A percentile compares a stretch with the other conserved stretches of the same genome.
Evolutionary conservation across 1,140 invertebrate genomes (phyloP).

Genomic region (Heliconius himera): DNA sequence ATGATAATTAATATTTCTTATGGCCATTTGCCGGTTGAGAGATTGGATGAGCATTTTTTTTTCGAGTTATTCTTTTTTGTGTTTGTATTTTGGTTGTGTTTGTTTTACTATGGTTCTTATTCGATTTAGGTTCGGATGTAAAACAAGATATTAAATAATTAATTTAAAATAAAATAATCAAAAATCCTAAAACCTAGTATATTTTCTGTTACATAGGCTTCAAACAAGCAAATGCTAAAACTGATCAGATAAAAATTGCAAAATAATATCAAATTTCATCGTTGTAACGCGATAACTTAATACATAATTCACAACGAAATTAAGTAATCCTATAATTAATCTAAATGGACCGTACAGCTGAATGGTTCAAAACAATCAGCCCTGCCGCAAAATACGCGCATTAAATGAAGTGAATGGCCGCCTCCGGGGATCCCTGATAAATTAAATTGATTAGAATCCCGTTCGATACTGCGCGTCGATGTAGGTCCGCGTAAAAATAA

Average conservation of each 20-base stretch:
- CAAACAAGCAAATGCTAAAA: background rate
- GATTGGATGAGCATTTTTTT: slow-evolving; percentile 6
- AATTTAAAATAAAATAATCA: too few species aligned
- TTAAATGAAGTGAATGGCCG: slow-evolving; percentile 81
- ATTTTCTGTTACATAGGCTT: background rate
- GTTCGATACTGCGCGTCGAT: slow-evolving; percentile 73
- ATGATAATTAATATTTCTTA: slow-evolving; percentile 76
- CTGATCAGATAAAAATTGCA: background rate
- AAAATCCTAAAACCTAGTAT: background rate
- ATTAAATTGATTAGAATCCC: slow-evolving; percentile 82
- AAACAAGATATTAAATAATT: too few species aligned
- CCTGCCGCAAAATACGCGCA: slow-evolving; percentile 80
- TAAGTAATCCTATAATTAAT: slow-evolving; percentile 82
- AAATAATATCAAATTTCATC: slow-evolving; percentile 25
- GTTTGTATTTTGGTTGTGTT: background rate
- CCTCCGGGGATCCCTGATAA: slow-evolving; percentile 80
- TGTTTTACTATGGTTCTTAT: background rate
- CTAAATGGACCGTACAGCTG: slow-evolving; percentile 81
- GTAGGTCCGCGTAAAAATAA: slow-evolving; percentile 76
- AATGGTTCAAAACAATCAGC: slow-evolving; percentile 81
- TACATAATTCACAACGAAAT: slow-evolving; percentile 73
- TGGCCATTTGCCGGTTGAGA: slow-evolving; percentile 35
- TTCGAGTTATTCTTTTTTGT: background rate
- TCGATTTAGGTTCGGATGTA: background rate
- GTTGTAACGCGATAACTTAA: slow-evolving; percentile 42